Percentiles rank a stretch among this genome's conserved stretches.
phyloP scores from a whole-genome alignment of 2,113 vertebrate species.

The Equus quagga region DNA sequence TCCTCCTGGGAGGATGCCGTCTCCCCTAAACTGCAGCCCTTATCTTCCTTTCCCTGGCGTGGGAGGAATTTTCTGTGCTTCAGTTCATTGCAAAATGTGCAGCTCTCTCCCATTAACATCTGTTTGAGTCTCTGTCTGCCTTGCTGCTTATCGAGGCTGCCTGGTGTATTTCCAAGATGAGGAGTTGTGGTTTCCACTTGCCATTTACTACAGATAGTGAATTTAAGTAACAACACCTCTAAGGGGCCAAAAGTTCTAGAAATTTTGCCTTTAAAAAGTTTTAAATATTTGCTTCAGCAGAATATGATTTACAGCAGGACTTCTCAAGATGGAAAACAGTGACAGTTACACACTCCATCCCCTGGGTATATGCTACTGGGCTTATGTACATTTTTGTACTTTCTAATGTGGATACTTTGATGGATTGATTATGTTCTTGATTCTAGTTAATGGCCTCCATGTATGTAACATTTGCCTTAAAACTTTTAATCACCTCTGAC shows the following conservation, averaged over 20 bases:
- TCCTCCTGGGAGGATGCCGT: background rate
- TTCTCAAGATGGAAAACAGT: background rate
- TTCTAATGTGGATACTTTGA: background rate
- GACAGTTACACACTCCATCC: background rate
- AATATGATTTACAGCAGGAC: background rate
- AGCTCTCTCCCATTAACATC: slow-evolving; percentile 53
- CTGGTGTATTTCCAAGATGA: slow-evolving; percentile 40
- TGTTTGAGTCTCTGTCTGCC: slow-evolving; percentile 60
- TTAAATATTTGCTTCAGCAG: background rate
- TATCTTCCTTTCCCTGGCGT: slow-evolving; percentile 58
- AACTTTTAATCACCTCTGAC: background rate
- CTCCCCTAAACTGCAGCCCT: slow-evolving; percentile 60
- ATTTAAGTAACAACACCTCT: background rate
- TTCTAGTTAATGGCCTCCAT: background rate
- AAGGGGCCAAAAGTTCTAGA: background rate
- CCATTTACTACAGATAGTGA: background rate
- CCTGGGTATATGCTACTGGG: too few species aligned
- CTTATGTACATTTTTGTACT: background rate
- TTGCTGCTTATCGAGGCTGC: background rate
- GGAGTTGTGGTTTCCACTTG: background rate
- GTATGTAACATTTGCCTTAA: background rate
- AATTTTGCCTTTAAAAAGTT: slow-evolving; percentile 30
- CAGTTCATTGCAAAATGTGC: slow-evolving; percentile 47
- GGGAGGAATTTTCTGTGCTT: slow-evolving; percentile 65
- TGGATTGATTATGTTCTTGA: background rate